A percentile compares a stretch with the other conserved stretches of the same genome.
Conservation (phyloP, 2,797 vertebrate genomes). For the Acanthurus leucopareius region DNA sequence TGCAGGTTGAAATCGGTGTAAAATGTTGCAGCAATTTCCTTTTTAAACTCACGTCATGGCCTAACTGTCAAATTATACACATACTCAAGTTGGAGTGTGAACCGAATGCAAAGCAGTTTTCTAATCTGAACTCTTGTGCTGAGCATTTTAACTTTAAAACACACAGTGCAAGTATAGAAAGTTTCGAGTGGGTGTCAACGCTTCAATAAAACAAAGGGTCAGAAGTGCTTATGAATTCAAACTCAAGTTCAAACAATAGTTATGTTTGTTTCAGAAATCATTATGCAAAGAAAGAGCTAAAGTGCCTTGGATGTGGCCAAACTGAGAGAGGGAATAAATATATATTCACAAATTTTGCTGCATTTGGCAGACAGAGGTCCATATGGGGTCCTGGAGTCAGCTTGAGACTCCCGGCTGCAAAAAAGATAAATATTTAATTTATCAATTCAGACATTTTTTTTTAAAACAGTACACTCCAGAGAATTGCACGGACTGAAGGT, state of each 20-base stretch:
- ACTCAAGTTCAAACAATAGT: not conserved
- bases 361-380: constrained; percentile 19
- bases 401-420: not conserved
- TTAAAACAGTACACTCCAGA: constrained; percentile 3
- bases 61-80: constrained; percentile 63
- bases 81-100: constrained; percentile 34
- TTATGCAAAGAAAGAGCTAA: not conserved
- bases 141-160: constrained; percentile 20
- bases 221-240: not conserved
- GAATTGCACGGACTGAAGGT: constrained; percentile 3
- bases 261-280: not conserved
- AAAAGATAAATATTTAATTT: constrained; percentile 41
- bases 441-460: constrained; percentile 13
- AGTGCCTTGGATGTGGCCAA: not conserved
- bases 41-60: constrained; percentile 52
- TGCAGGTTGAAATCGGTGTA: constrained; percentile 70
- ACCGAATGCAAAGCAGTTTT: constrained; percentile 46
- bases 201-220: not conserved
- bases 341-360: not conserved
- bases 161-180: not conserved
- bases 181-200: constrained; percentile 1
- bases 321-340: not conserved
- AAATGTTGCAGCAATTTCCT: constrained; percentile 68
- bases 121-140: constrained; percentile 19
- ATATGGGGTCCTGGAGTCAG: not conserved